A percentile compares a stretch with the other conserved stretches of the same genome.
Evolutionary conservation across 2,888 invertebrate genomes (phyloP).

Genomic region (Pardosa pseudoannulata): DNA sequence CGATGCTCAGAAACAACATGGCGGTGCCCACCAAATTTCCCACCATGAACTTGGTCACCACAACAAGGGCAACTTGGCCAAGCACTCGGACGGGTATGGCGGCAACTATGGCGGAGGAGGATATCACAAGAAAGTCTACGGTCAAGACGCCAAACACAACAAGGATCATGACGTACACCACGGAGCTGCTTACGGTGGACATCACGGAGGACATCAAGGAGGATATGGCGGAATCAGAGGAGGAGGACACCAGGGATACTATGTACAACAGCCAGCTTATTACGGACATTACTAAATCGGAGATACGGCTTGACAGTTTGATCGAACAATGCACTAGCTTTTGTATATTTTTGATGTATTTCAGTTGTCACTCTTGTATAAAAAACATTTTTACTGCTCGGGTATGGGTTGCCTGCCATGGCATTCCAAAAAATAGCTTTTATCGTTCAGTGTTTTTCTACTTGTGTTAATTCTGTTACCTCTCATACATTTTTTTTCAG

Average conservation of each 20-base stretch:
- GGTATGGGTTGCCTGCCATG: neutral
- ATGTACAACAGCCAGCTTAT: constrained; percentile 41
- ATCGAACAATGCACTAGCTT: neutral
- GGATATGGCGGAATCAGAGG: constrained; percentile 41
- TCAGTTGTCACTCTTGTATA: neutral
- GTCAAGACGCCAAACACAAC: constrained; percentile 40
- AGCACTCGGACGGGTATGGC: constrained; percentile 51
- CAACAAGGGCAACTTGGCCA: constrained; percentile 42
- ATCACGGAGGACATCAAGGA: constrained; percentile 64
- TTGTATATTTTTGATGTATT: neutral
- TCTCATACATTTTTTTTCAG: too few relatives aligned
- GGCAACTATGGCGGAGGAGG: constrained; percentile 56
- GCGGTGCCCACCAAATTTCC: constrained; percentile 55
- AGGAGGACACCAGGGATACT: constrained; percentile 58
- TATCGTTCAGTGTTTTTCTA: neutral
- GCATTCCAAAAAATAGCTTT: neutral
- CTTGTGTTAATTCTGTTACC: too few relatives aligned
- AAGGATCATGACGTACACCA: constrained; percentile 55
- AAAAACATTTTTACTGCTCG: neutral
- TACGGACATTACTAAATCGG: constrained; percentile 49
- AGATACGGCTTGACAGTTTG: neutral
- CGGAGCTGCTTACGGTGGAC: constrained; percentile 57
- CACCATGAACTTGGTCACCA: constrained; percentile 57
- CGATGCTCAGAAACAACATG: constrained; percentile 63
- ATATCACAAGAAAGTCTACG: constrained; percentile 65